phyloP scores from a whole-genome alignment of 2,888 invertebrate species.

The Falcaria lacertinaria region DNA sequence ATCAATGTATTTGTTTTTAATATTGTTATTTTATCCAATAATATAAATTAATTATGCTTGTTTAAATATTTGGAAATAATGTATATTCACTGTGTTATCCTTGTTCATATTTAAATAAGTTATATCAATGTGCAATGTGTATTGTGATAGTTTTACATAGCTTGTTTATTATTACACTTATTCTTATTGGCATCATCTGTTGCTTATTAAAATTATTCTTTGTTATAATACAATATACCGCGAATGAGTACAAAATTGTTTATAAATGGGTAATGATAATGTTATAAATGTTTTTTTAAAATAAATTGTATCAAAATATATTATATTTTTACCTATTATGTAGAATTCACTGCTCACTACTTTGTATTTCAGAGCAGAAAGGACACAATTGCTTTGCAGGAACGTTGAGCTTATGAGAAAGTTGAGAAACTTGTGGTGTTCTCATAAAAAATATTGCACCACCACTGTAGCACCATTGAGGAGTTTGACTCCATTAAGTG shows the following conservation, averaged over 20 bases:
- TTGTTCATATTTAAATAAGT: neutral
- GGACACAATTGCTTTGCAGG: conserved; percentile 79
- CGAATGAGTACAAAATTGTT: conserved; percentile 22
- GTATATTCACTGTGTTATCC: neutral
- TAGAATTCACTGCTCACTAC: conserved; percentile 3
- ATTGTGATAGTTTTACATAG: neutral
- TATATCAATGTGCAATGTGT: neutral
- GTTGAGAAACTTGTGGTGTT: conserved; percentile 80
- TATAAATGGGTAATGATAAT: conserved; percentile 56
- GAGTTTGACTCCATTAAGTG: conserved; percentile 65
- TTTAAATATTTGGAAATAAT: too few relatives aligned
- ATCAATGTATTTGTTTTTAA: neutral
- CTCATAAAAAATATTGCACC: conserved; percentile 80
- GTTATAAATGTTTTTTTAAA: conserved; percentile 35
- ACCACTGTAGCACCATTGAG: conserved; percentile 55
- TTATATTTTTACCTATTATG: conserved; percentile 1
- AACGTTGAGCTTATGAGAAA: conserved; percentile 81
- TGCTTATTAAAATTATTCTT: conserved; percentile 13
- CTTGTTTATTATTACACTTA: neutral
- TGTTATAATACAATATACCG: conserved; percentile 14
- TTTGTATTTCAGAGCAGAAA: conserved; percentile 80
- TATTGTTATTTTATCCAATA: too few relatives aligned
- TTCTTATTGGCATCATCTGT: conserved; percentile 7
- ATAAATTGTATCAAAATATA: conserved; percentile 6
- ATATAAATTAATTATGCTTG: neutral